phyloP scores from a whole-genome alignment of 2,888 invertebrate genomes.

The Drosophila borborema region DNA sequence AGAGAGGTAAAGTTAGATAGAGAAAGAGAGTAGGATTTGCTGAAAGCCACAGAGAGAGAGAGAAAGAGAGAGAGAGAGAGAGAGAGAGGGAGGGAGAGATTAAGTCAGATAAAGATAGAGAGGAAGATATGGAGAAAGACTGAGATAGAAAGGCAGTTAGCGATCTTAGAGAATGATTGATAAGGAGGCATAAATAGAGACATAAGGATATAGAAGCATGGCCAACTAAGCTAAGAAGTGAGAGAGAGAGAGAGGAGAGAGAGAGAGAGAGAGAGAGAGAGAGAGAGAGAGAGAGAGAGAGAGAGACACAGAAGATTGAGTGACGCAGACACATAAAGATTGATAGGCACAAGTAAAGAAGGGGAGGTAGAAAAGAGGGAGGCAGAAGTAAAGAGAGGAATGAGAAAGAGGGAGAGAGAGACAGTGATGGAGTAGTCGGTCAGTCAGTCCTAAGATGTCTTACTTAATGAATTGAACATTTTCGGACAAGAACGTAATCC shows the following conservation, averaged over 20 bases:
- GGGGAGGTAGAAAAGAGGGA: background rate
- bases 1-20: fast-evolving
- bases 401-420: background rate
- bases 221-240: no score
- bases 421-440: background rate
- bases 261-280: no score
- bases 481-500: no score
- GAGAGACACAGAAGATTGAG: background rate
- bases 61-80: background rate
- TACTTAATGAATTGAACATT: background rate
- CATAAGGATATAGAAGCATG: no score
- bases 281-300: no score
- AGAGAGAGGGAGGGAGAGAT: background rate
- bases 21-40: background rate
- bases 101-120: background rate
- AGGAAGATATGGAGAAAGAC: no score
- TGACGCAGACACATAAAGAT: background rate
- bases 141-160: no score
- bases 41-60: background rate
- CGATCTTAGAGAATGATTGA: no score
- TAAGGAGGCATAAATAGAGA: no score
- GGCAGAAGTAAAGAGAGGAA: background rate
- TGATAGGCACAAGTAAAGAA: background rate
- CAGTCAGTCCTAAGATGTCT: background rate
- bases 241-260: no score